These are phyloP conservation scores for Trogon melanurus DNA, from an alignment of 2,113 vertebrate genomes.

Conservation along the genomic window DNA sequence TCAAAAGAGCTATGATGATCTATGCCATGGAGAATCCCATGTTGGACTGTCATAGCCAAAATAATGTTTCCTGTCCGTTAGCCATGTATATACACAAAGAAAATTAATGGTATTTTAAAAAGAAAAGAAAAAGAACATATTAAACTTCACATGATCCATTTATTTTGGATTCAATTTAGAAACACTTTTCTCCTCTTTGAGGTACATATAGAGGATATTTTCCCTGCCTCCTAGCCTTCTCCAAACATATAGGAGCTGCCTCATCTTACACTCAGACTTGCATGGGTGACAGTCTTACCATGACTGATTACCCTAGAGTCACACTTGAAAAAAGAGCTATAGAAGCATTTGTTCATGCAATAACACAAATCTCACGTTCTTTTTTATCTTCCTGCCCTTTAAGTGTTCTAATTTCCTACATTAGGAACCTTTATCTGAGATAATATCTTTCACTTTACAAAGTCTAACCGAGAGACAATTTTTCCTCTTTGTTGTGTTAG, in stretches of 20 bases:
- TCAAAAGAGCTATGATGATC: background rate
- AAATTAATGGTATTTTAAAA: background rate
- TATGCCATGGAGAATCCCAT: background rate
- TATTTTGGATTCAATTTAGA: background rate
- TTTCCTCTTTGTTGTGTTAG: background rate
- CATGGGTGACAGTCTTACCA: background rate
- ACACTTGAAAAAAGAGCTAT: background rate
- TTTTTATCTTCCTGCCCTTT: background rate
- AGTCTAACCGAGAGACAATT: background rate
- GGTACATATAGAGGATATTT: background rate
- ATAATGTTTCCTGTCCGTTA: background rate
- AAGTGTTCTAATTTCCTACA: background rate
- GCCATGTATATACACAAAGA: background rate
- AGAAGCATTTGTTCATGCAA: background rate
- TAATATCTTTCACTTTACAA: background rate
- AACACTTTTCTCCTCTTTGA: background rate
- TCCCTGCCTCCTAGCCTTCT: background rate
- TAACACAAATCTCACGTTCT: background rate
- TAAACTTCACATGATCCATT: background rate
- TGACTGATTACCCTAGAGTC: background rate
- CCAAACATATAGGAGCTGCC: background rate
- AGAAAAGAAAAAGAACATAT: background rate
- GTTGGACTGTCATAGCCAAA: background rate
- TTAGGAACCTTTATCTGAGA: background rate
- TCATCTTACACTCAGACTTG: background rate